These are phyloP conservation scores for Phrynosoma platyrhinos DNA, from an alignment of 2,113 vertebrate genomes.

Conservation along the genomic window DNA sequence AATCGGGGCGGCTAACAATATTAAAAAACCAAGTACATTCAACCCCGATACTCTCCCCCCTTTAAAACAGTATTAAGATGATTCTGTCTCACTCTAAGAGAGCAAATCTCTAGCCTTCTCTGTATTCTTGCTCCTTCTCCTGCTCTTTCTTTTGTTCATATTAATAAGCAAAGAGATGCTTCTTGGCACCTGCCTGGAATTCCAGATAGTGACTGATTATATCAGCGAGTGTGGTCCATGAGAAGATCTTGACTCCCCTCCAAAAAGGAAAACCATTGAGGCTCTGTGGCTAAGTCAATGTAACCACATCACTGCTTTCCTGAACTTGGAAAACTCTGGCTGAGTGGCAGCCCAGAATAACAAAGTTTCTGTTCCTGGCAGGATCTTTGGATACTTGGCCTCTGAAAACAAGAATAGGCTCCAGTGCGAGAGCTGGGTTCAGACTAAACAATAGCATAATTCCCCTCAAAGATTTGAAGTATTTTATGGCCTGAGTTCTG, in stretches of 20 bases:
- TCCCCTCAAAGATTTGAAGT: background rate
- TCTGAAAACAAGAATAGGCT: constrained; percentile 61
- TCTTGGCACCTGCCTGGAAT: constrained; percentile 20
- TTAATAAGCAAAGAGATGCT: accelerated
- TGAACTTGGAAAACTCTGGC: constrained; percentile 33
- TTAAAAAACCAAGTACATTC: no score
- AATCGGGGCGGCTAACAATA: no score
- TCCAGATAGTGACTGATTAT: accelerated
- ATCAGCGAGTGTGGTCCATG: constrained; percentile 1
- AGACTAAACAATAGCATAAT: constrained; percentile 55
- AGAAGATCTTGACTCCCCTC: background rate
- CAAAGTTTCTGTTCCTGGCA: constrained; percentile 55
- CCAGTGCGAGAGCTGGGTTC: background rate
- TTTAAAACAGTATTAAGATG: no score
- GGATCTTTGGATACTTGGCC: constrained; percentile 3
- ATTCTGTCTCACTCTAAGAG: background rate
- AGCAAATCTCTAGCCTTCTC: background rate
- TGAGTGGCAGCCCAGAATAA: constrained; percentile 63
- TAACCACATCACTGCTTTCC: constrained; percentile 58
- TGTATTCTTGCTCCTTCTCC: background rate
- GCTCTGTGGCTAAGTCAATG: background rate
- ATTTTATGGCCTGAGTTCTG: background rate
- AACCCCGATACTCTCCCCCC: no score
- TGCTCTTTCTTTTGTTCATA: accelerated
- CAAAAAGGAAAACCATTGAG: constrained; percentile 50